Conservation (phyloP, 2,797 vertebrate species). For the Okamejei kenojei region DNA sequence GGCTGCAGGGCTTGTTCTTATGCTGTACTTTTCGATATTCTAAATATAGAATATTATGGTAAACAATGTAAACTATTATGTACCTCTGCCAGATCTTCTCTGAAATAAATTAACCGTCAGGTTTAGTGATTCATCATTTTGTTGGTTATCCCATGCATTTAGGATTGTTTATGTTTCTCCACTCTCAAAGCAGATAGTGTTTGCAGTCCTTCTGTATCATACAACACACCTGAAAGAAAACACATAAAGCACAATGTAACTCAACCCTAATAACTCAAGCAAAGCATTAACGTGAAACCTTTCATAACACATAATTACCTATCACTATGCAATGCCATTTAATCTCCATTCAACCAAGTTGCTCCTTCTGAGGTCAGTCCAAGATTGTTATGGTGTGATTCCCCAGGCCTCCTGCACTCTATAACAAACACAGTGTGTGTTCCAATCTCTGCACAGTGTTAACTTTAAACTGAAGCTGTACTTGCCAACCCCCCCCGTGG, state of each 20-base stretch:
- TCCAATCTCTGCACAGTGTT: slow-evolving; percentile 23
- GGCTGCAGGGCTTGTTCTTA: too few relatives aligned
- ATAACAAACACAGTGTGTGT: slow-evolving; percentile 21
- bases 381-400: slow-evolving; percentile 29
- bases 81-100: not conserved
- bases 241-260: not conserved
- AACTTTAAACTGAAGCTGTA: slow-evolving; percentile 6
- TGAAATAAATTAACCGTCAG: not conserved
- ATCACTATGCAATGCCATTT: not conserved
- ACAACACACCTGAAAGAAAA: not conserved
- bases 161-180: not conserved
- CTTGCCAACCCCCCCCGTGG: slow-evolving; percentile 19
- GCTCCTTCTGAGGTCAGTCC: slow-evolving; percentile 22
- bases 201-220: not conserved
- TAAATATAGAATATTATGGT: too few relatives aligned
- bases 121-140: not conserved
- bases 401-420: not conserved
- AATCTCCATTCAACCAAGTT: slow-evolving; percentile 15
- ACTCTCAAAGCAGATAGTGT: not conserved
- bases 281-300: not conserved
- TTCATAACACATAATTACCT: not conserved
- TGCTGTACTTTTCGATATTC: too few relatives aligned
- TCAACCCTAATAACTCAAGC: slow-evolving; percentile 2
- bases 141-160: not conserved
- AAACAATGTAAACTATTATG: not conserved